Percentiles rank a stretch among this genome's conserved stretches.
Evolutionary conservation across 2,797 vertebrate genomes (phyloP).

Genomic region (Hirundo rustica): DNA sequence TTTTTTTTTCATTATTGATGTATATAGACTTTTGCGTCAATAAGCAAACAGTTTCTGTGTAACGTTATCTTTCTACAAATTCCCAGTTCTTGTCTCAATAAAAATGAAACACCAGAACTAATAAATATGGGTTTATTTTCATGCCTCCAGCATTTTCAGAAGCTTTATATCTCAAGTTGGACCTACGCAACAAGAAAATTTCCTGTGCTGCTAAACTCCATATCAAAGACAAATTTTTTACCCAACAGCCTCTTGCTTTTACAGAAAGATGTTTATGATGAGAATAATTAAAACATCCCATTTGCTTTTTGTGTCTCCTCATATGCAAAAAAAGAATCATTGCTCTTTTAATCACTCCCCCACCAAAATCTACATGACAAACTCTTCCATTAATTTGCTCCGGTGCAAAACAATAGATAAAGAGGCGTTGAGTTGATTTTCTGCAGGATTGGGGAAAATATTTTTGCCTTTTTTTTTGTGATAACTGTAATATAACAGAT

Average conservation of each 20-base stretch:
- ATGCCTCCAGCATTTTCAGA: not conserved
- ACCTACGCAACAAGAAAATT: not conserved
- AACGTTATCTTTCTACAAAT: not conserved
- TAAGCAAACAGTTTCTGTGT: not conserved
- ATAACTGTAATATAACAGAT: not conserved
- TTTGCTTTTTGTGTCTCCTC: not conserved
- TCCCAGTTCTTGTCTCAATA: not conserved
- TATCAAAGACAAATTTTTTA: not conserved
- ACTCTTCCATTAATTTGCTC: not conserved
- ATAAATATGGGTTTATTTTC: not conserved
- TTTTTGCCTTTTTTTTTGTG: not conserved
- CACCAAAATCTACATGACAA: not conserved
- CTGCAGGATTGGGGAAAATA: fast-evolving
- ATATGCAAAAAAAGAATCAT: not conserved
- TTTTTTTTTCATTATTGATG: not conserved
- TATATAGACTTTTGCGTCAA: not conserved
- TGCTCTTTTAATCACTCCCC: not conserved
- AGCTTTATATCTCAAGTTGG: not conserved
- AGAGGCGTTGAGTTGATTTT: not conserved
- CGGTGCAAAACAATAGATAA: not conserved
- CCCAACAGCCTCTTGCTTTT: not conserved
- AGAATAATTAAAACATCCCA: not conserved
- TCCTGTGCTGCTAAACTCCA: not conserved
- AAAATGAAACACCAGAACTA: not conserved
- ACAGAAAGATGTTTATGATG: not conserved